These are phyloP conservation scores for Pipistrellus pipistrellus DNA, from an alignment of 2,797 vertebrate species.

Conservation along the genomic window DNA sequence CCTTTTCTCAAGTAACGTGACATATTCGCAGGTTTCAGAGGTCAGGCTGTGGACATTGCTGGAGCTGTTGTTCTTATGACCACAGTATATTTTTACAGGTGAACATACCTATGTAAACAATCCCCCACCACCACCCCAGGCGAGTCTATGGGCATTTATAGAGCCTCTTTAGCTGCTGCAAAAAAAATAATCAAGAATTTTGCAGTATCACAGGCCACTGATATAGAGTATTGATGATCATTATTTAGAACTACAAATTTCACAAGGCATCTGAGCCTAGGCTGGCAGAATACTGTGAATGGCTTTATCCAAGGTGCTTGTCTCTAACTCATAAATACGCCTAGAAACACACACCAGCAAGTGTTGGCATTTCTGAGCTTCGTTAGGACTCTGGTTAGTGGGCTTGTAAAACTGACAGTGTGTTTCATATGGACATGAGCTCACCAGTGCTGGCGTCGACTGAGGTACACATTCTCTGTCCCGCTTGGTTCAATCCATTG, in stretches of 20 bases:
- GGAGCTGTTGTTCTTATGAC: neutral
- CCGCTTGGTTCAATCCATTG: neutral
- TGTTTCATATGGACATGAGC: neutral
- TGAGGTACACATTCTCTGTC: neutral
- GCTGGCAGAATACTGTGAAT: neutral
- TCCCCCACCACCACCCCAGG: no score
- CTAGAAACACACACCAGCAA: neutral
- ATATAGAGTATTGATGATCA: neutral
- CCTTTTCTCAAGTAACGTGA: neutral
- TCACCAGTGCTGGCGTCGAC: neutral
- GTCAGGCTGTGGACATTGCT: neutral
- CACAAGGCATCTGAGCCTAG: neutral
- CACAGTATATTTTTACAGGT: neutral
- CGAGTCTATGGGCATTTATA: neutral
- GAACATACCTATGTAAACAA: neutral
- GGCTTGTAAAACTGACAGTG: neutral
- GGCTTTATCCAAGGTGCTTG: neutral
- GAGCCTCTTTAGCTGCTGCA: conserved; percentile 14
- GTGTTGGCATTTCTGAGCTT: neutral
- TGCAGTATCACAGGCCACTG: neutral
- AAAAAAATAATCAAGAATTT: conserved; percentile 51
- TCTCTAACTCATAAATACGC: neutral
- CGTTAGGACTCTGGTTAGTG: neutral
- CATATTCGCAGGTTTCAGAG: neutral
- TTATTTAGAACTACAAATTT: conserved; percentile 40